Evolutionary conservation across 2,797 vertebrate species (phyloP).

Genomic region (Merluccius polli): DNA sequence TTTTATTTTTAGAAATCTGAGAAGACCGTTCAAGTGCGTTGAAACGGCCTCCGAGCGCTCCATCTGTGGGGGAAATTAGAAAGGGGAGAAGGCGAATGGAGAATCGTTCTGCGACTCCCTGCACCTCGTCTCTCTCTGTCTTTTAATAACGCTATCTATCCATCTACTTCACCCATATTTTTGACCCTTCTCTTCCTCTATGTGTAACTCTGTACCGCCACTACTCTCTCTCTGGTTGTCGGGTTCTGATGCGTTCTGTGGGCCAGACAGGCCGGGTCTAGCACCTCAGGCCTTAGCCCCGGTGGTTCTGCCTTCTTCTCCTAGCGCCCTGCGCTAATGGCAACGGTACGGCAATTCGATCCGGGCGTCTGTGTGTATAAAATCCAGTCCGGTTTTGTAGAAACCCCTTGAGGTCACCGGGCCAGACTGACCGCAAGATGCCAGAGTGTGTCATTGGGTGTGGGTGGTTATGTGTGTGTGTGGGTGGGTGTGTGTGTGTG

Average conservation of each 20-base stretch:
- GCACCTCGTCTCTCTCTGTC: not conserved
- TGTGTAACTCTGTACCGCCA: conserved; percentile 21
- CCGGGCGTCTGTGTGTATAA: conserved; percentile 25
- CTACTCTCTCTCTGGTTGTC: not conserved
- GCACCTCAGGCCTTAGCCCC: conserved; percentile 4
- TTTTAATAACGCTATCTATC: not conserved
- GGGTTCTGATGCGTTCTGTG: not conserved
- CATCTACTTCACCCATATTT: not conserved
- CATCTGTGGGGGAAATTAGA: conserved; percentile 60
- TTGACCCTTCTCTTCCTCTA: not conserved
- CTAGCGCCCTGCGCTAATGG: conserved; percentile 28
- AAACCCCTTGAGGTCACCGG: conserved; percentile 17
- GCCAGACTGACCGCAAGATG: conserved; percentile 10
- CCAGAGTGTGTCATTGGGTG: conserved; percentile 2
- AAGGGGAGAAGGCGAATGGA: conserved; percentile 13
- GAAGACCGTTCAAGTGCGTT: conserved; percentile 36
- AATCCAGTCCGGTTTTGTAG: conserved; percentile 23
- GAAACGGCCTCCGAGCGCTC: conserved; percentile 47
- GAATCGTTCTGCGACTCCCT: conserved; percentile 18
- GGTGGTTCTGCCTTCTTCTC: conserved; percentile 28
- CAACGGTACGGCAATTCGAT: conserved; percentile 41
- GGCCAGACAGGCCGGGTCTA: not conserved
- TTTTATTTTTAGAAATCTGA: conserved; percentile 46
- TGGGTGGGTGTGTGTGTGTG: conserved; percentile 31
- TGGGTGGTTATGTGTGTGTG: not conserved